phyloP scores from a whole-genome alignment of 2,113 vertebrate species.

The Alectura lathami region DNA sequence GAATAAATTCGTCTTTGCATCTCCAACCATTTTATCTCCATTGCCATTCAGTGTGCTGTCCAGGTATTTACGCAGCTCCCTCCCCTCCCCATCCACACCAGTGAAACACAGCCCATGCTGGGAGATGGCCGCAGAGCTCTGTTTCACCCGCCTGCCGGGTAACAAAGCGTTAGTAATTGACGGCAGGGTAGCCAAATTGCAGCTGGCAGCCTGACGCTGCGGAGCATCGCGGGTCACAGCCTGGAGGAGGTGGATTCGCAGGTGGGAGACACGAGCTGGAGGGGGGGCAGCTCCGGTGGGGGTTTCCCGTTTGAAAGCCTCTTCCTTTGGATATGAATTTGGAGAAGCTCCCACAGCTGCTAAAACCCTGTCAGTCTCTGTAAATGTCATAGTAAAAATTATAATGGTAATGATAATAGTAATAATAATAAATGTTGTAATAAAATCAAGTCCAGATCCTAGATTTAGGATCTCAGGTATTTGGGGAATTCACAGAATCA shows the following conservation, averaged over 20 bases:
- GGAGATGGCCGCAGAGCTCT: background rate
- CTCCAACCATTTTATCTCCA: background rate
- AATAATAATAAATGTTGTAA: background rate
- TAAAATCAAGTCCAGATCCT: background rate
- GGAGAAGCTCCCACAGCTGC: background rate
- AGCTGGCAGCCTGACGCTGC: background rate
- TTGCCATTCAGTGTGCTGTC: background rate
- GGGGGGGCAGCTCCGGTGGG: background rate
- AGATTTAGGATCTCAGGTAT: too few species aligned
- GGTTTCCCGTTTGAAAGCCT: background rate
- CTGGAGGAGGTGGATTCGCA: background rate
- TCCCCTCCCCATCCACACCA: background rate
- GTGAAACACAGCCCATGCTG: background rate
- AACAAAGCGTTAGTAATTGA: conserved; percentile 4
- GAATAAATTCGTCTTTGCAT: background rate
- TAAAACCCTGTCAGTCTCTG: background rate
- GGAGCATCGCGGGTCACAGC: background rate
- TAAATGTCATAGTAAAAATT: background rate
- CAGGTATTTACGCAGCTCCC: background rate
- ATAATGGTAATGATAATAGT: background rate
- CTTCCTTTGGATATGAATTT: background rate
- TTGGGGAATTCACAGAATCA: background rate
- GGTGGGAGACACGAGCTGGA: background rate
- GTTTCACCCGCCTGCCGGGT: background rate
- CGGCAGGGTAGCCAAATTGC: background rate